Evolutionary conservation across 2,113 vertebrate genomes (phyloP), one percentile per base, ranked within the genome.

Genomic region (Colossoma macropomum): DNA sequence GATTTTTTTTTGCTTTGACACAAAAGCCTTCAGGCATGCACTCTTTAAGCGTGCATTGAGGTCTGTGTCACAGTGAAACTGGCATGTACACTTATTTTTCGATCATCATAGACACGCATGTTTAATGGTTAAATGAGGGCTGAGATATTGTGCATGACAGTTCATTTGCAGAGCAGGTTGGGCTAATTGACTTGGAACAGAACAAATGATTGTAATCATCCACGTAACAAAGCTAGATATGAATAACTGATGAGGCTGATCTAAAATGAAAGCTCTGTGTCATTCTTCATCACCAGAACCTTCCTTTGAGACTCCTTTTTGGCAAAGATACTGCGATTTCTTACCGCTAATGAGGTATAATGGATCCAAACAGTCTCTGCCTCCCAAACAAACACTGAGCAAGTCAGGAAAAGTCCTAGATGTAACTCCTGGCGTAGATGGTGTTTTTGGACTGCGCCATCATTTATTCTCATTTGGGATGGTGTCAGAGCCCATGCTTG

Each of bases 381-480:
- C 23, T 68, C 54, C 23, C 48, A 62, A 71, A 25, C 54, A 70
- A 48, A 21, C 4, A 34, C 15, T 13, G 38, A 27, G 71, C 59
- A 8, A 2, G 28, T 38, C 28, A 21, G 80, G 52, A 75, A 66
- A 66, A 34, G 45, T 71, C 27, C 25, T 81, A 50, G 69, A 74
- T 52, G 59, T 45, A 72, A 62, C 59, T 56, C 70, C 54, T 30
- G 71, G 48, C 45, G 28, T 62, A 56, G 21, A 30, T 73, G 70
- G 27, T 65, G 56, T 66, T 59, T 77, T 75, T 74, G 50, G 48
- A n/a, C 59, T 75, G 34, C 62, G 38, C 41, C 70, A 60, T 23
- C 66, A 81, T 85, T 77, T 65, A 71, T 85, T 81, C 60, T 85
- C 79, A 81, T 85, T 81, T 85, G 80, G 66, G 79, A 81, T 77